phyloP scores from a whole-genome alignment of 2,113 vertebrate species.

The Chrysemys picta region DNA sequence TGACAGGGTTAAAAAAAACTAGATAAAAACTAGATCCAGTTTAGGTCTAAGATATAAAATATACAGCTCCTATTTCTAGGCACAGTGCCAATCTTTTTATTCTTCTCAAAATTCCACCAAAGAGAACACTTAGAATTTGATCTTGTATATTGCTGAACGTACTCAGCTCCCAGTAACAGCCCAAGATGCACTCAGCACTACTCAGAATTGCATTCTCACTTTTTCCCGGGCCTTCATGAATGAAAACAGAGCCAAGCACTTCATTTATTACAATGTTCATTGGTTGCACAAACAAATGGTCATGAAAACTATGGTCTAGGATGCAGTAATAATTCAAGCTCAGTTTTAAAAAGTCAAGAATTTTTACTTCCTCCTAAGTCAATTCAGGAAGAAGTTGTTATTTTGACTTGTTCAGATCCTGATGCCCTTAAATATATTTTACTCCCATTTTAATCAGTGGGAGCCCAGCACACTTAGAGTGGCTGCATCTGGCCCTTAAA shows the following conservation, averaged over 20 bases:
- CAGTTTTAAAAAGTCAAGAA: constrained; percentile 12
- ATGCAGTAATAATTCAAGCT: background rate
- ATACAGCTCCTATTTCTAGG: background rate
- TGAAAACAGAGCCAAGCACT: constrained; percentile 11
- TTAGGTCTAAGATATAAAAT: constrained; percentile 27
- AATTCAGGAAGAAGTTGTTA: background rate
- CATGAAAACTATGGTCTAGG: rapidly evolving
- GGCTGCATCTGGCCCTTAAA: background rate
- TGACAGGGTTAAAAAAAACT: too few species aligned
- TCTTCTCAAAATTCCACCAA: background rate
- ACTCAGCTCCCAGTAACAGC: background rate
- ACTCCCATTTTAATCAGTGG: constrained; percentile 34
- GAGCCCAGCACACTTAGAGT: constrained; percentile 10
- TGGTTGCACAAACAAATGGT: background rate
- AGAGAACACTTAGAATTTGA: background rate
- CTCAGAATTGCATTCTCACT: background rate
- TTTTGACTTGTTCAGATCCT: constrained; percentile 32
- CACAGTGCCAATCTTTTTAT: constrained; percentile 22
- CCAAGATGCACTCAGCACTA: background rate
- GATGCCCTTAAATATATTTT: constrained; percentile 16
- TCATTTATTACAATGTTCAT: constrained; percentile 1
- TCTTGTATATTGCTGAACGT: background rate
- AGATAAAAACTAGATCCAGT: too few species aligned
- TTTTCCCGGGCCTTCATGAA: constrained; percentile 1
- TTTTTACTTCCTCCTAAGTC: background rate